A percentile compares a stretch with the other conserved stretches of the same genome.
These are phyloP conservation scores for Theocolax elegans DNA, from an alignment of 1,140 invertebrate genomes.

Conservation along the genomic window DNA sequence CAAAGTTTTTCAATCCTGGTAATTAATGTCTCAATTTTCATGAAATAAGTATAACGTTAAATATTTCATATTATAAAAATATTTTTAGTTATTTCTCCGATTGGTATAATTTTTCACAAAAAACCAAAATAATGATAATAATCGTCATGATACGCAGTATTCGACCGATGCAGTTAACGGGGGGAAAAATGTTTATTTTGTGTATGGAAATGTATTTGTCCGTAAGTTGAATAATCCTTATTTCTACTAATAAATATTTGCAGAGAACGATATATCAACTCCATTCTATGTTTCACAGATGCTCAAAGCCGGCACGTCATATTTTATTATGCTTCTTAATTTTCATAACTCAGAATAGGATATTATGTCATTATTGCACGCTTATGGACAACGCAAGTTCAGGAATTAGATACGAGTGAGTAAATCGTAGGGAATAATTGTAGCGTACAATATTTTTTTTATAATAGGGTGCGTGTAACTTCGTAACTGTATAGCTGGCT, in stretches of 20 bases:
- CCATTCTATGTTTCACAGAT: not conserved
- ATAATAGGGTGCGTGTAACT: too few species aligned
- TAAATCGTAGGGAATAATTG: too few species aligned
- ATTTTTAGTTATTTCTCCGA: not conserved
- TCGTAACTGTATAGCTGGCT: too few species aligned
- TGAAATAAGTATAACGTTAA: not conserved
- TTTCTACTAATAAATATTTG: too few species aligned
- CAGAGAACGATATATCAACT: not conserved
- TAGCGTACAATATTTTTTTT: too few species aligned
- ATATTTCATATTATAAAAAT: too few species aligned
- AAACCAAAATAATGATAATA: not conserved
- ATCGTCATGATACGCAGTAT: not conserved
- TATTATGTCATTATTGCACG: too few species aligned
- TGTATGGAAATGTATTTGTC: constrained; percentile 1
- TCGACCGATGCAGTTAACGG: not conserved
- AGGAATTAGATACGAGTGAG: too few species aligned
- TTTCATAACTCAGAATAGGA: too few species aligned
- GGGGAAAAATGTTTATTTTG: constrained; percentile 6
- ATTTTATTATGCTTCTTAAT: not conserved
- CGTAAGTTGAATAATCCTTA: not conserved
- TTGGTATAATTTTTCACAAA: constrained; percentile 3
- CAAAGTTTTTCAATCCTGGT: not conserved
- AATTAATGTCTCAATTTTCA: not conserved
- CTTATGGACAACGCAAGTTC: too few species aligned
- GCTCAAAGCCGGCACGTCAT: not conserved